Evolutionary conservation across 1,140 invertebrate genomes (phyloP).

Genomic region (Drosophila kohkoa): DNA sequence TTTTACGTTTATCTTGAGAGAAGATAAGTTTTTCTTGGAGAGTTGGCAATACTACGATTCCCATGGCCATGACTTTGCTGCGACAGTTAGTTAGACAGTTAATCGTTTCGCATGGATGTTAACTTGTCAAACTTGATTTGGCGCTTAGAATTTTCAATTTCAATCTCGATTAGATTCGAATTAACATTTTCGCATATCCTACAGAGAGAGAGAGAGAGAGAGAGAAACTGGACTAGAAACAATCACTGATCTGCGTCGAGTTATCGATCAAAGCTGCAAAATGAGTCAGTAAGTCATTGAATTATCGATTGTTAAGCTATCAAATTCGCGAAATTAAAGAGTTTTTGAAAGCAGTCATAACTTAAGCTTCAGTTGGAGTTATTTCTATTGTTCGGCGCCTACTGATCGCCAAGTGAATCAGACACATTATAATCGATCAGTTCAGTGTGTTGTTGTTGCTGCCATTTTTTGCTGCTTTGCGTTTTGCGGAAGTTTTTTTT

Average conservation of each 20-base stretch:
- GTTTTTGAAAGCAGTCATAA: too few species aligned
- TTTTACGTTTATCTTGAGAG: too few species aligned
- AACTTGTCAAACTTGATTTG: constrained; percentile 55
- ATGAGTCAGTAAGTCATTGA: too few species aligned
- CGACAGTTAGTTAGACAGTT: constrained; percentile 1
- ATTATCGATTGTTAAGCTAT: too few species aligned
- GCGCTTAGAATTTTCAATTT: constrained; percentile 47
- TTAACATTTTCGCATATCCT: constrained; percentile 16
- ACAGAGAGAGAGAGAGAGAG: neutral
- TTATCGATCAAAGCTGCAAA: too few species aligned
- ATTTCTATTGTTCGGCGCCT: neutral
- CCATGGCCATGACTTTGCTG: constrained; percentile 53
- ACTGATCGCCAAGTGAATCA: neutral
- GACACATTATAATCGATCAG: constrained; percentile 1
- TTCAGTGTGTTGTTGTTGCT: neutral
- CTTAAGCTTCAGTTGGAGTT: neutral
- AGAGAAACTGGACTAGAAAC: too few species aligned
- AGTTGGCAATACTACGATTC: constrained; percentile 36
- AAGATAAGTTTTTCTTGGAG: neutral
- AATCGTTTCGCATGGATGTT: constrained; percentile 46
- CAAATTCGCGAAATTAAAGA: too few species aligned
- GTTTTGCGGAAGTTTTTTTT: constrained; percentile 66
- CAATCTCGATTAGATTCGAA: constrained; percentile 33
- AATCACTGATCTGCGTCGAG: too few species aligned
- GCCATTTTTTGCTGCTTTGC: neutral